phyloP scores from a whole-genome alignment of 2,888 invertebrate genomes.

The Junonia oenone region DNA sequence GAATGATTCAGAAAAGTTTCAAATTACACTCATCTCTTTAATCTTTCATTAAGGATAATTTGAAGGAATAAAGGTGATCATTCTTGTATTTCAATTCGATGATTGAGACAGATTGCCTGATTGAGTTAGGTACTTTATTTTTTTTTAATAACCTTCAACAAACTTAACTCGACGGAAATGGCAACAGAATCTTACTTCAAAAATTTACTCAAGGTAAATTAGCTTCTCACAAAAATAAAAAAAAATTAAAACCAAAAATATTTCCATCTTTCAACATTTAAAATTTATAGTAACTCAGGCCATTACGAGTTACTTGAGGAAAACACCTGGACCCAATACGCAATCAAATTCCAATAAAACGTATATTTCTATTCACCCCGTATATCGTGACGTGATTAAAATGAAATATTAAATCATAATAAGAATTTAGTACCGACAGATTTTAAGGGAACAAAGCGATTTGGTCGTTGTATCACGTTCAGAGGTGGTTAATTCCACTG shows the following conservation, averaged over 20 bases:
- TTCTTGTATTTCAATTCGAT: not conserved
- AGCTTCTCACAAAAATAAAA: too few relatives aligned
- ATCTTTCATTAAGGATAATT: slow-evolving; percentile 15
- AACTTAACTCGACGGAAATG: not conserved
- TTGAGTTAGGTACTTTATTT: not conserved
- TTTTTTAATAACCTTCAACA: too few relatives aligned
- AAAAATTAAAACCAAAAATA: too few relatives aligned
- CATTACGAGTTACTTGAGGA: not conserved
- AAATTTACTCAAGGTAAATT: too few relatives aligned
- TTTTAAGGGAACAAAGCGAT: not conserved
- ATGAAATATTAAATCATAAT: not conserved
- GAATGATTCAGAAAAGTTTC: slow-evolving; percentile 20
- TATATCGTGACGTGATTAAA: not conserved
- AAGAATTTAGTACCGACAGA: not conserved
- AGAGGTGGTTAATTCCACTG: slow-evolving; percentile 45
- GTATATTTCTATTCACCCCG: not conserved
- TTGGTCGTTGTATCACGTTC: slow-evolving; percentile 8
- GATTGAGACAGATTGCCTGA: not conserved
- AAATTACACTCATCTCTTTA: slow-evolving; percentile 13
- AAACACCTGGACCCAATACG: not conserved
- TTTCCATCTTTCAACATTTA: too few relatives aligned
- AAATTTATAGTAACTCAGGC: not conserved
- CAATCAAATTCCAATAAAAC: not conserved
- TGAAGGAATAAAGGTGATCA: slow-evolving; percentile 14
- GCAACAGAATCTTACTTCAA: too few relatives aligned